Percentiles rank a stretch among this genome's conserved stretches.
These are phyloP conservation scores for Drosophila mayaguana DNA, from an alignment of 2,888 invertebrate genomes.

Conservation along the genomic window DNA sequence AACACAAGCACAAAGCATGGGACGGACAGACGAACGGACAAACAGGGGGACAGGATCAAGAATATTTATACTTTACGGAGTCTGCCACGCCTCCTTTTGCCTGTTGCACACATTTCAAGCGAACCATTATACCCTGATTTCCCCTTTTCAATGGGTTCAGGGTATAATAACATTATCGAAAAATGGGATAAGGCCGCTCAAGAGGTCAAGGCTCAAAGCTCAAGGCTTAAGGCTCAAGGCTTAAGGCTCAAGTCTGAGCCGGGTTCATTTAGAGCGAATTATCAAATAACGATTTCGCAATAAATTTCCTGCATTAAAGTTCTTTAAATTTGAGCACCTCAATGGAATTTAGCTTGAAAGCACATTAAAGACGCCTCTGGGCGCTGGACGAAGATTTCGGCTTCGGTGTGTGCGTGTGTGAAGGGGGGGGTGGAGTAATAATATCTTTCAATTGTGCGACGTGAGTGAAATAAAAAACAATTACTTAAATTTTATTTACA, in stretches of 20 bases:
- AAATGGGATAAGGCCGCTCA: background rate
- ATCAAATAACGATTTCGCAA: background rate
- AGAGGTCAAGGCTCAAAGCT: background rate
- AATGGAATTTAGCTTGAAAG: background rate
- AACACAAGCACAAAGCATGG: too few relatives aligned
- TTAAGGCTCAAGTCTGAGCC: background rate
- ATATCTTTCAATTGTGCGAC: constrained; percentile 16
- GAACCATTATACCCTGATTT: too few relatives aligned
- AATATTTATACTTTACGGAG: too few relatives aligned
- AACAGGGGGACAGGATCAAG: too few relatives aligned
- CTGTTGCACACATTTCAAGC: too few relatives aligned
- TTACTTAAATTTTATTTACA: constrained; percentile 34
- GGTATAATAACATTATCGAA: background rate
- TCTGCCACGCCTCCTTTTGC: too few relatives aligned
- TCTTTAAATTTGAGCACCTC: background rate
- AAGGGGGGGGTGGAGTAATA: background rate
- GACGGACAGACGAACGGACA: too few relatives aligned
- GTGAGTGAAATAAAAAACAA: constrained; percentile 31
- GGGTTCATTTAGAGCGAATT: background rate
- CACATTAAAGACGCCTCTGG: background rate
- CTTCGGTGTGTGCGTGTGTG: too few relatives aligned
- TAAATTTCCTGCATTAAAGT: background rate
- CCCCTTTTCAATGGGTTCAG: too few relatives aligned
- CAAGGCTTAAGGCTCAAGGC: background rate
- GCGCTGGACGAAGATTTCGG: background rate